A percentile compares a stretch with the other conserved stretches of the same genome.
Conservation (phyloP, 2,888 invertebrate genomes). For the Syritta pipiens region DNA sequence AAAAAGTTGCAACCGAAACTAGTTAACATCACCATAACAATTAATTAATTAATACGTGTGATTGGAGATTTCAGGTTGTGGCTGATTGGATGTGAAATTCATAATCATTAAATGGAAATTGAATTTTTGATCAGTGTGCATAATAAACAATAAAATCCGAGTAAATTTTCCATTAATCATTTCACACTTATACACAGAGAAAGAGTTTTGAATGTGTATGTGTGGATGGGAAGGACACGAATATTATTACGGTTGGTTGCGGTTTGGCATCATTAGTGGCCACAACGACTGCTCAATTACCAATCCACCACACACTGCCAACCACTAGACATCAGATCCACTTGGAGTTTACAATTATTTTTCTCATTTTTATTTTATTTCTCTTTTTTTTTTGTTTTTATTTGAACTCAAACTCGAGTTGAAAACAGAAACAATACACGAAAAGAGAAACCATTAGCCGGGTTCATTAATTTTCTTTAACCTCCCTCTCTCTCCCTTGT, state of each 20-base stretch:
- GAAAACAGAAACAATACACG: background rate
- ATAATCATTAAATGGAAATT: constrained; percentile 64
- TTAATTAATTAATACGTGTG: constrained; percentile 56
- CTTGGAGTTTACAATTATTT: constrained; percentile 40
- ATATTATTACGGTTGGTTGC: constrained; percentile 36
- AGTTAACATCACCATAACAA: constrained; percentile 50
- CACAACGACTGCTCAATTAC: constrained; percentile 38
- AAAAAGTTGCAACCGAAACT: too few relatives aligned
- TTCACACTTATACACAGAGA: too few relatives aligned
- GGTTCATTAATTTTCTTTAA: constrained; percentile 48
- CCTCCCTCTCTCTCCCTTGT: background rate
- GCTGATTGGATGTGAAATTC: constrained; percentile 57
- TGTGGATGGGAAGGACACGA: too few relatives aligned
- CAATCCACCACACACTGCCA: constrained; percentile 14
- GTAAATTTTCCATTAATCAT: constrained; percentile 30
- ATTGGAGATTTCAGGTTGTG: constrained; percentile 59
- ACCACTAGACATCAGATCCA: constrained; percentile 19
- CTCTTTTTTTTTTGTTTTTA: too few relatives aligned
- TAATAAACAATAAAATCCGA: constrained; percentile 32
- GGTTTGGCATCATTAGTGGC: constrained; percentile 56
- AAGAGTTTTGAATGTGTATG: too few relatives aligned
- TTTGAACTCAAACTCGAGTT: too few relatives aligned
- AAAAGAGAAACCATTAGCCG: constrained; percentile 22
- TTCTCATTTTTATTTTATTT: too few relatives aligned
- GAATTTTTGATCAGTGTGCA: constrained; percentile 55